A percentile compares a stretch with the other conserved stretches of the same genome.
Evolutionary conservation across 1,140 invertebrate genomes (phyloP).

Genomic region (Monomorium pharaonis): DNA sequence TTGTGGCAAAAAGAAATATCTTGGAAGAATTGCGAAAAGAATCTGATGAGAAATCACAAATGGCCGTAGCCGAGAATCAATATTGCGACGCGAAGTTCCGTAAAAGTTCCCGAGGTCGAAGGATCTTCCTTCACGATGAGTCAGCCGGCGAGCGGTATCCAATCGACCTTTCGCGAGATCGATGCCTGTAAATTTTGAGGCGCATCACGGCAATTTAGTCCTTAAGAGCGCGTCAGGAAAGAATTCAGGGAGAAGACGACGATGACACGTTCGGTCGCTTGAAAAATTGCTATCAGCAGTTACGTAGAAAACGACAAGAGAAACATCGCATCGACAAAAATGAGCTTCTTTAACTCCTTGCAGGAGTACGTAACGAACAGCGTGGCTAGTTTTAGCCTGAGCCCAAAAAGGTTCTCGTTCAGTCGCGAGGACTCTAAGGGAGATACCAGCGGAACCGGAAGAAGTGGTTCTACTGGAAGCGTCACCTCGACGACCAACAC

Average conservation of each 20-base stretch:
- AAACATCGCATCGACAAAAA: slow-evolving; percentile 77
- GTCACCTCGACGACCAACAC: slow-evolving; percentile 78
- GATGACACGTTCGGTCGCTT: slow-evolving; percentile 36
- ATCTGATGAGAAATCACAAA: slow-evolving; percentile 53
- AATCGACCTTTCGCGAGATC: slow-evolving; percentile 34
- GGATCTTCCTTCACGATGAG: slow-evolving; percentile 18
- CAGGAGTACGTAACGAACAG: slow-evolving; percentile 92
- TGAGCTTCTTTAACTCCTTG: slow-evolving; percentile 94
- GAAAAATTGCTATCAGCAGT: neutral
- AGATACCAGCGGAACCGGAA: slow-evolving; percentile 63
- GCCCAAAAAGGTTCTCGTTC: slow-evolving; percentile 91
- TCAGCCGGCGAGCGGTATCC: slow-evolving; percentile 4
- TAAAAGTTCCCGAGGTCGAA: slow-evolving; percentile 61
- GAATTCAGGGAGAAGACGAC: neutral
- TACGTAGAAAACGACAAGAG: neutral
- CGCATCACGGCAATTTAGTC: neutral
- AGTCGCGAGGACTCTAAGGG: slow-evolving; percentile 87
- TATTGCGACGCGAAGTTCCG: slow-evolving; percentile 60
- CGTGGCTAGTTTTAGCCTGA: slow-evolving; percentile 91
- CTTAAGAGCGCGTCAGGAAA: neutral
- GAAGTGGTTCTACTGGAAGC: slow-evolving; percentile 79
- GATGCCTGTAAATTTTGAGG: slow-evolving; percentile 54
- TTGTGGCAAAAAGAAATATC: neutral
- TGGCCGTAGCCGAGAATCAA: slow-evolving; percentile 61
- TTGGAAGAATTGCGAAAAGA: slow-evolving; percentile 16